Base-by-base conservation (phyloP, 2,113 vertebrate genomes). In the Callocephalon fimbriatum region DNA sequence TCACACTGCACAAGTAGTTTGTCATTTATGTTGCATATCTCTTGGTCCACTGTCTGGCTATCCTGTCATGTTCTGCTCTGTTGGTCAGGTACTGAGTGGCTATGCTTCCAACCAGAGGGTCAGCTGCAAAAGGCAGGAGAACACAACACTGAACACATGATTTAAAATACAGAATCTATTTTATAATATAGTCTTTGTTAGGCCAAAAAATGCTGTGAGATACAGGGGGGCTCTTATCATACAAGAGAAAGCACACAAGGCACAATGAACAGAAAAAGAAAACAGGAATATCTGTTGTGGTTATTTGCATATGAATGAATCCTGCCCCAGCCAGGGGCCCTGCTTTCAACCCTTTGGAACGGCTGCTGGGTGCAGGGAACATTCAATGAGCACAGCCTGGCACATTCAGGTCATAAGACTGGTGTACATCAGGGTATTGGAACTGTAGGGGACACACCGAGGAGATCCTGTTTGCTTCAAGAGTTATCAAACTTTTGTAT, bases 41-140 rank as follows among this genome's bases (percentile, higher is more conserved):
- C 98, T 99, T 99, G 98, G 99, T 99, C 99, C 99, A 99, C 99
- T 99, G 99, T 98, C 99, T 98, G 98, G 99, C 99, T 99, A 99
- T 99, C 98, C 99, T 99, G 99, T 99, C 99, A 98, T 99, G 99
- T 98, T 99, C 99, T 97, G 99, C 99, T 99, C 99, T 99, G 99
- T 99, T 99, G 98, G 99, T 99, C 99, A 99, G 98, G 98, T 99
- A 99, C 98, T 99, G 99, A 98, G 99, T 99, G 98, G 99, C 99
- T 99, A 99, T 99, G 98, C 99, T 99, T 97, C 99, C 99, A 97
- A 99, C 99, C 98, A 99, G 98, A 98, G 99, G 99, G 97, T 99
- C 99, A 98, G 99, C 99, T 99, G 96, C 27, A 95, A 98, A 65
- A 75, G 71, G 54, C 65, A 91, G 45, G 59, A 97, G 59, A 96